phyloP scores from a whole-genome alignment of 2,888 invertebrate genomes.

The Nomada ferruginata region DNA sequence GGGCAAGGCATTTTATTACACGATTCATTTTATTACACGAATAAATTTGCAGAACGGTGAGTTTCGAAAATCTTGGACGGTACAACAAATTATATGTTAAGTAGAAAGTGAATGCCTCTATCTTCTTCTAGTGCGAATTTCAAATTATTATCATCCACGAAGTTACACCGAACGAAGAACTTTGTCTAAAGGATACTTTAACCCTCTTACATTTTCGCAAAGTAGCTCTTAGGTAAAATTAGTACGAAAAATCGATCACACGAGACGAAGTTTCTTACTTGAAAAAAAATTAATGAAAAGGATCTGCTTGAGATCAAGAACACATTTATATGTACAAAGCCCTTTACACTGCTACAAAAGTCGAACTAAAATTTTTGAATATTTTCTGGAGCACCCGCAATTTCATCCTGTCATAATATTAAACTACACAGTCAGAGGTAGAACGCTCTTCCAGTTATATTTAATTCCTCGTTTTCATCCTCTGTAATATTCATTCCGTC shows the following conservation, averaged over 20 bases:
- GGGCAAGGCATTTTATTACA: too few relatives aligned
- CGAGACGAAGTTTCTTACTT: not conserved
- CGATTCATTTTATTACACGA: too few relatives aligned
- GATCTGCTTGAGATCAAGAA: not conserved
- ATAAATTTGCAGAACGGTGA: too few relatives aligned
- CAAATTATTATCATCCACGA: not conserved
- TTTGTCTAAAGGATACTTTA: not conserved
- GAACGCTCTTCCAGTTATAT: constrained; percentile 33
- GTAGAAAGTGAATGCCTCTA: too few relatives aligned
- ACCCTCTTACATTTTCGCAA: not conserved
- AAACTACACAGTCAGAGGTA: constrained; percentile 36
- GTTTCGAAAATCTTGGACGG: too few relatives aligned
- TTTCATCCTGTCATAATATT: constrained; percentile 16
- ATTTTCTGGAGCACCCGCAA: not conserved
- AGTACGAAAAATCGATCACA: constrained; percentile 21
- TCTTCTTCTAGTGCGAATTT: not conserved
- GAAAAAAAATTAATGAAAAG: not conserved
- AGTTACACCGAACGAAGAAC: not conserved
- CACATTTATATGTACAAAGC: not conserved
- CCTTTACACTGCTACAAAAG: not conserved
- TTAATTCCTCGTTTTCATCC: constrained; percentile 17
- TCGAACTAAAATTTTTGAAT: constrained; percentile 10
- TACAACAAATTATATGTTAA: not conserved
- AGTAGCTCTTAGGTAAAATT: not conserved
- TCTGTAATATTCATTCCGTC: constrained; percentile 3